Percentiles rank a stretch among this genome's conserved stretches.
Conservation (phyloP, 2,888 invertebrate genomes). For the Drosophila pullipes region DNA sequence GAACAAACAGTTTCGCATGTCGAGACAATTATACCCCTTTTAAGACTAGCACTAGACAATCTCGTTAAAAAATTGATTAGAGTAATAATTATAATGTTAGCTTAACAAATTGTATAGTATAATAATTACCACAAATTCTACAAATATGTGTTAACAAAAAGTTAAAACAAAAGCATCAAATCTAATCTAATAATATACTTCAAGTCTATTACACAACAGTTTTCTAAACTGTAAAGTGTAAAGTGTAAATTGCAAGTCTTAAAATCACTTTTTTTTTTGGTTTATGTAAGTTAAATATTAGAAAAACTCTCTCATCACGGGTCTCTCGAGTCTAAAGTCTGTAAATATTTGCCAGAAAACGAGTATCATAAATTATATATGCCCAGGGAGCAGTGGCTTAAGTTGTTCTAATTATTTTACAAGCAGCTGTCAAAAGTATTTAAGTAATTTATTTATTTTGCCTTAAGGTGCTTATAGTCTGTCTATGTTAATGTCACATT, state of each 20-base stretch:
- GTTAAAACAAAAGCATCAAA: not conserved
- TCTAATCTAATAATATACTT: not conserved
- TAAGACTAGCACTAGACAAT: not conserved
- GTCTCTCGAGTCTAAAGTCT: constrained; percentile 54
- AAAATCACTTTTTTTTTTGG: not conserved
- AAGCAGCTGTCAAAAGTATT: not conserved
- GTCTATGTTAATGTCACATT: not conserved
- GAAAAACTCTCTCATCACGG: constrained; percentile 46
- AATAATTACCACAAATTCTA: not conserved
- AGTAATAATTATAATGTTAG: not conserved
- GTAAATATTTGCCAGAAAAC: constrained; percentile 46
- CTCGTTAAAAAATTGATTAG: not conserved
- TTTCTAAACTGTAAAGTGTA: not conserved
- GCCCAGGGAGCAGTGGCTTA: constrained; percentile 27
- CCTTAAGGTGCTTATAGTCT: not conserved
- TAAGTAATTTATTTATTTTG: not conserved
- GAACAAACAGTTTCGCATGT: not conserved
- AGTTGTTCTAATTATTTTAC: not conserved
- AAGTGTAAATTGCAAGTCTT: not conserved
- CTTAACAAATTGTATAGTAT: not conserved
- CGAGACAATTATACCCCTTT: not conserved
- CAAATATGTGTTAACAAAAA: not conserved
- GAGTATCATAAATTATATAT: constrained; percentile 56
- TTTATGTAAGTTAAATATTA: constrained; percentile 14
- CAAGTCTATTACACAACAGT: not conserved